Conservation (phyloP, 2,797 vertebrate genomes). For the Denticeps clupeoides region DNA sequence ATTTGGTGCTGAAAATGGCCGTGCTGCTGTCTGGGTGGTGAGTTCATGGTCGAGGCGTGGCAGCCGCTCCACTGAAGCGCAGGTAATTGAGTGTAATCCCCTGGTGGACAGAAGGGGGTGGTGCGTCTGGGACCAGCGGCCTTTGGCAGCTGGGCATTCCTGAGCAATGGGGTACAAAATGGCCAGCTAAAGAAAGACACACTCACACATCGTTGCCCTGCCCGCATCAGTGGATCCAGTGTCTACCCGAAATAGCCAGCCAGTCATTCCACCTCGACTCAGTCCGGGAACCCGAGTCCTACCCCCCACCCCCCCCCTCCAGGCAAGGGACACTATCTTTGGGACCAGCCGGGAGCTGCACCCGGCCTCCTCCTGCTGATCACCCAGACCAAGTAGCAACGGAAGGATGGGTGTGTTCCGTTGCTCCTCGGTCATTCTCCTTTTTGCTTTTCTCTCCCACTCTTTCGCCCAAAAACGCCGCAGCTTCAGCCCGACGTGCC, state of each 20-base stretch:
- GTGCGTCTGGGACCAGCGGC: constrained; percentile 32
- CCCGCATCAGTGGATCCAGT: constrained; percentile 47
- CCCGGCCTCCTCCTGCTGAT: not conserved
- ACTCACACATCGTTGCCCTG: constrained; percentile 53
- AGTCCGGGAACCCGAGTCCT: not conserved
- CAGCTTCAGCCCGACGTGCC: constrained; percentile 93
- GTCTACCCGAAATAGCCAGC: constrained; percentile 21
- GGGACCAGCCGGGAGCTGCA: not conserved
- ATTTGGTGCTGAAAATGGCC: too few species aligned
- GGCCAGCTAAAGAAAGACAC: constrained; percentile 51
- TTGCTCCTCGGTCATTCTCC: constrained; percentile 6
- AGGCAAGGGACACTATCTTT: constrained; percentile 8
- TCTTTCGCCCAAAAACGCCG: constrained; percentile 28
- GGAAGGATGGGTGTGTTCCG: constrained; percentile 8
- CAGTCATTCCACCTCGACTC: not conserved
- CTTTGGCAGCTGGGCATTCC: constrained; percentile 51
- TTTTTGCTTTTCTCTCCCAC: constrained; percentile 9
- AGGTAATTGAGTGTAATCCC: constrained; percentile 17
- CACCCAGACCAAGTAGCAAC: not conserved
- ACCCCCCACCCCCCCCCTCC: not conserved
- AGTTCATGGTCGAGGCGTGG: constrained; percentile 11
- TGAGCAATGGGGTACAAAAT: constrained; percentile 25
- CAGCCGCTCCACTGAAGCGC: constrained; percentile 24
- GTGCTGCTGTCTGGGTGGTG: too few species aligned
- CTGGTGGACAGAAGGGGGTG: constrained; percentile 23